Evolutionary conservation across 2,797 vertebrate genomes (phyloP), one percentile per base, ranked within the genome.

Genomic region (Okamejei kenojei): DNA sequence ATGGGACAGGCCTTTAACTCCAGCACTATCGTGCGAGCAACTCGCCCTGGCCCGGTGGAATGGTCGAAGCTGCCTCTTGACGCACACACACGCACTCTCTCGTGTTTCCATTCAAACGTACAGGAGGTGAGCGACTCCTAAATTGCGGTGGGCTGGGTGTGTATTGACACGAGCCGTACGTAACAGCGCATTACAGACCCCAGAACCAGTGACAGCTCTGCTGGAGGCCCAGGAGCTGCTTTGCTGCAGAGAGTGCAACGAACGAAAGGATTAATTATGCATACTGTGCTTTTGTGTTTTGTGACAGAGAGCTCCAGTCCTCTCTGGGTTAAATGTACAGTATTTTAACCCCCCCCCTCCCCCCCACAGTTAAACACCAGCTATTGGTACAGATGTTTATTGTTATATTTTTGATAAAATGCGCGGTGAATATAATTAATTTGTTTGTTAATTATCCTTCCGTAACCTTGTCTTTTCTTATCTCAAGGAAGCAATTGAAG

Each of bases 171-270:
- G 38, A 54, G 35, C 90, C 21, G 68, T 71, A 92, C 71, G 45
- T 71, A 92, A 76, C 45, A 76, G 71, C 71, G 76, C 90, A 92
- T 92, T 92, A 76, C 90, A 76, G 71, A 74, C 68, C 74, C 68
- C 76, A 71, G 90, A 58, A 92, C n/a, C 90, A 92, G 74, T 92
- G 71, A 92, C 90, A 92, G 90, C 90, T 92, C 90, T 92, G 90
- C 73, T 92, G 90, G 90, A 54, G 90, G 90, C 76, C 71, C 74
- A 76, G 76, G 76, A n/a, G 90, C 76, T 92, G 71, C 71, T 92
- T 76, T 92, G 90, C 90, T 54, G 26, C 71, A 29, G 29, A 2
- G 54, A 73, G 90, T 54, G 35, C 76, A n/a, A 54, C 35, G 74
- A 92, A 29, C 26, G 10, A 92, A 92, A 74, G 71, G 71, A 92